Evolutionary conservation across 2,113 vertebrate species (phyloP), one percentile per base, ranked within the genome.

Genomic region (Oncorhynchus clarkii): DNA sequence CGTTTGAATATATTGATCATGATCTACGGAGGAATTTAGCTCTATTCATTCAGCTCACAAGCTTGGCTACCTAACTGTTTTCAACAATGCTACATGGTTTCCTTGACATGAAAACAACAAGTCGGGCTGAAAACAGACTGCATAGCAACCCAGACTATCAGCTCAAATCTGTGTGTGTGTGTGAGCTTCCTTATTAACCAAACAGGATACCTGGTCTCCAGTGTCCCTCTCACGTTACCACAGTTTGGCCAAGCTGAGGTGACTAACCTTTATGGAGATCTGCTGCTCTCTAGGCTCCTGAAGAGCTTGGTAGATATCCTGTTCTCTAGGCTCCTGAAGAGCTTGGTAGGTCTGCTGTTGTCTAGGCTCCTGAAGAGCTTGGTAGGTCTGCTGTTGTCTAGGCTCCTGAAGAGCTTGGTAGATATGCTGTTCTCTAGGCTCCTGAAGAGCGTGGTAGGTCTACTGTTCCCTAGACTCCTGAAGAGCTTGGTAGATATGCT

Each of bases 261-360:
- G 71, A 81, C 78, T 90, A 89, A 89, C 90, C 90, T 92, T 92
- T 88, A 82, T 83, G 80, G 71, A 78, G 83, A 85, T 86, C 89
- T 90, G 80, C 84, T 75, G 78, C 88, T 54, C 51, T 3, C 49
- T 89, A 88, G 87, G 70, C 62, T 48, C 75, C 77, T 72, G 57
- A 78, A 54, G 49, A 4, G 49, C 14, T 1, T 54, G 13, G 14
- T 18, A 39, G 34, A 0, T 16, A 3, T 13, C 2, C 34, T 2
- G 6, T 8, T 39, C 34, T 0, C 34, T 39, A 39, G 34, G 0
- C 34, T 39, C 34, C 34, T 39, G 8, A 39, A 9, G 34, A 39
- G 34, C 8, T 0, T 39, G 34, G 34, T 39, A 39, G 34, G 0
- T 39, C 7, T 39, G 34, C 34, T 39, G 7, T 39, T 39, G 7